Evolutionary conservation across 2,888 invertebrate species (phyloP).

Genomic region (Phaedon cochleariae): DNA sequence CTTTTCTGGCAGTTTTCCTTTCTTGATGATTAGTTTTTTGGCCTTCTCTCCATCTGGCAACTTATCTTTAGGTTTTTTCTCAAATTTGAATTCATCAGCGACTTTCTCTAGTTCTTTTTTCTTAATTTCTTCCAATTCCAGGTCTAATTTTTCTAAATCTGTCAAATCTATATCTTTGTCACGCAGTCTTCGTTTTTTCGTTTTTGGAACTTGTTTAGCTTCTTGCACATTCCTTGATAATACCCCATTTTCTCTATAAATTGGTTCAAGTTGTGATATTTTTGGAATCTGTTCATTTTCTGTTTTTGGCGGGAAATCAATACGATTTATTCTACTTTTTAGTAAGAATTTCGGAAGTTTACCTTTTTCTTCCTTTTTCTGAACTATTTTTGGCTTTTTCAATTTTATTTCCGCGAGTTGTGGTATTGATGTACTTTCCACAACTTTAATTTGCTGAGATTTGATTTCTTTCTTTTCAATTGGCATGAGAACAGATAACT

Average conservation of each 20-base stretch:
- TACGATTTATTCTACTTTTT: slow-evolving; percentile 74
- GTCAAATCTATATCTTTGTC: slow-evolving; percentile 58
- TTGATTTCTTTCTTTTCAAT: slow-evolving; percentile 67
- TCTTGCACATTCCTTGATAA: slow-evolving; percentile 64
- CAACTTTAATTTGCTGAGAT: slow-evolving; percentile 69
- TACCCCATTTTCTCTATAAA: slow-evolving; percentile 58
- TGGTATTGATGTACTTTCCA: slow-evolving; percentile 65
- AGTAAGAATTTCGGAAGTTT: slow-evolving; percentile 73
- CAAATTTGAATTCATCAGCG: slow-evolving; percentile 53
- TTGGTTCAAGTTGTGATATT: slow-evolving; percentile 57
- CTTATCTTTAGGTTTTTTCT: slow-evolving; percentile 46
- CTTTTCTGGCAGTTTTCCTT: slow-evolving; percentile 56
- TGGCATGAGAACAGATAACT: slow-evolving; percentile 51
- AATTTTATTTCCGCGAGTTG: slow-evolving; percentile 71
- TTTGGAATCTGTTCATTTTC: slow-evolving; percentile 55
- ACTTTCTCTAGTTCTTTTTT: slow-evolving; percentile 58
- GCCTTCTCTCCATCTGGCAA: slow-evolving; percentile 43
- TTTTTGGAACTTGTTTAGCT: slow-evolving; percentile 57
- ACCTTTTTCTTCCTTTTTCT: slow-evolving; percentile 54
- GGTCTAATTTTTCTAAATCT: slow-evolving; percentile 62
- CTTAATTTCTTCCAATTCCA: slow-evolving; percentile 60
- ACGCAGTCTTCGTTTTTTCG: slow-evolving; percentile 57
- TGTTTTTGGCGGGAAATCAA: slow-evolving; percentile 60
- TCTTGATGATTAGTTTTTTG: slow-evolving; percentile 55
- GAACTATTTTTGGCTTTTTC: slow-evolving; percentile 59